phyloP scores from a whole-genome alignment of 37 sponge, comb jelly and placozoan genomes.

The Haliclona indistincta region DNA sequence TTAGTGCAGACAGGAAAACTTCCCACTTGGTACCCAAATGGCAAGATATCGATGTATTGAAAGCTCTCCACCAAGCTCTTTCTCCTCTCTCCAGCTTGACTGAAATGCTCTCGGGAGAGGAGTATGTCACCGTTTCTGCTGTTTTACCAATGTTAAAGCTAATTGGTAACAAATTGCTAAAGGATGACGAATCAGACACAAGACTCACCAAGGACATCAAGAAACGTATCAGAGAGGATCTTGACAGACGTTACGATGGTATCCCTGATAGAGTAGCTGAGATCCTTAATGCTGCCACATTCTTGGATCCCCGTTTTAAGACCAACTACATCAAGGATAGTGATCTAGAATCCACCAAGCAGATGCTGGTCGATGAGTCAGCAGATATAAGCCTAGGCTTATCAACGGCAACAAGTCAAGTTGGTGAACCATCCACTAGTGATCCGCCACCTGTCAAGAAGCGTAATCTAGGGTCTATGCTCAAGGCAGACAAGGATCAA shows the following conservation, averaged over 20 bases:
- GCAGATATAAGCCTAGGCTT: too few relatives aligned
- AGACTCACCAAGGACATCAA: conserved; percentile 41
- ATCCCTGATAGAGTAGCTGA: not conserved
- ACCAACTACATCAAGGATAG: not conserved
- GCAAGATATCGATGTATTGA: conserved; percentile 38
- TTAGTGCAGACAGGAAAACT: conserved; percentile 37
- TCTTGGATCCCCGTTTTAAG: conserved; percentile 39
- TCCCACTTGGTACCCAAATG: conserved; percentile 34
- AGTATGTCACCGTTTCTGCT: conserved; percentile 40
- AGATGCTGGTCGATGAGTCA: too few relatives aligned
- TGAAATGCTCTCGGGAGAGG: conserved; percentile 42
- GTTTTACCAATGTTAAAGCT: conserved; percentile 21
- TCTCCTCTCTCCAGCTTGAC: conserved; percentile 33
- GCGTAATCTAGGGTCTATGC: conserved; percentile 5
- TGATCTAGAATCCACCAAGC: too few relatives aligned
- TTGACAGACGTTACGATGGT: conserved; percentile 14
- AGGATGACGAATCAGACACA: conserved; percentile 8
- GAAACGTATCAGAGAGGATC: not conserved
- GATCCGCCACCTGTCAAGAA: conserved; percentile 34
- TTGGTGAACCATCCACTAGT: not conserved
- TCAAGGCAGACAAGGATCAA: conserved; percentile 5
- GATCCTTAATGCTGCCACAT: conserved; percentile 25
- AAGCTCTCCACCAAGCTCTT: conserved; percentile 19
- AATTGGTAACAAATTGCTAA: conserved; percentile 1
- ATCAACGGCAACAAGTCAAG: too few relatives aligned